Base-by-base conservation (phyloP, 2,113 vertebrate genomes). In the Sardina pilchardus region DNA sequence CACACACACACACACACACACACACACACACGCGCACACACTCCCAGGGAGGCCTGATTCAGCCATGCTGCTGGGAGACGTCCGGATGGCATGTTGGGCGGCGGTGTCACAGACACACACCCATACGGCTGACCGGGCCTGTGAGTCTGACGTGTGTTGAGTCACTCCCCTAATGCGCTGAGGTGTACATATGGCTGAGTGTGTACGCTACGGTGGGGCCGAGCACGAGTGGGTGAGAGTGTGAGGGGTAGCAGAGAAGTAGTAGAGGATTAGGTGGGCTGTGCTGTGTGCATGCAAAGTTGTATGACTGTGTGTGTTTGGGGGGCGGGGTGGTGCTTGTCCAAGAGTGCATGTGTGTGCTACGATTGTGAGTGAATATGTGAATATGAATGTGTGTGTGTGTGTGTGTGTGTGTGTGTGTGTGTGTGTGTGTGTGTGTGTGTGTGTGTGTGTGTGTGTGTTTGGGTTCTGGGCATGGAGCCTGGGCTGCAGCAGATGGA, bases 401-500 rank as follows among this genome's bases (percentile, higher is more conserved):
- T 59, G 67, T 42, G 45, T 81, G 34, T 59, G 36, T 85, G 71
- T 81, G 45, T 81, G 24, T 83, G 67, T 85, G 78, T 47, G 84
- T 88, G 48, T 82, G 30, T 67, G 24, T 42, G 53, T 56, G 34
- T 53, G 48, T 85, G 47, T 75, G 39, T 83, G 39, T 80, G 26
- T 87, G 82, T 81, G 39, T 82, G 48, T 86, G 80, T 85, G 44
- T 85, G 84, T 81, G 63, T 71, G 26, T 71, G 63, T 67, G 42
- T 84, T 36, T 71, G 78, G 82, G 81, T 84, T 86, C 89, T 88
- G 89, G 87, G 85, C 89, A 85, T 80, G 53, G 16, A 21, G 85
- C 89, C 84, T 82, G 82, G 81, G 63, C 53, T 81, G 84, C 81
- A 88, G 85, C 86, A 87, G 87, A 88, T 88, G 87, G 86, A 86